Percentiles rank a stretch among this genome's conserved stretches.
phyloP scores from a whole-genome alignment of 1,140 invertebrate genomes.

The Neocloeon triangulifer region DNA sequence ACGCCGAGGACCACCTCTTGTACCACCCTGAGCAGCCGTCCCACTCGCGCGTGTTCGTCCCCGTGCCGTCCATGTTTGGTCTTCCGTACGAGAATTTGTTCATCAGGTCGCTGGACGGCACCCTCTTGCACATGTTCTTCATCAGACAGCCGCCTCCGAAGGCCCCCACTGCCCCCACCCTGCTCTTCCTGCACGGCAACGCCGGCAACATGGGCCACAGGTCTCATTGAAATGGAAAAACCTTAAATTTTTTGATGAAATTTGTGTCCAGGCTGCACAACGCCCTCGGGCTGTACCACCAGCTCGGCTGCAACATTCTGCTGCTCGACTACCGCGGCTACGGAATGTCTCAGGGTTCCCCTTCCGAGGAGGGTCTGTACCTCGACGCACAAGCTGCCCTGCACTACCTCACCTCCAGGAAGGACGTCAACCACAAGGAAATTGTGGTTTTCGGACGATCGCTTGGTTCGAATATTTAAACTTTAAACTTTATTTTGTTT shows the following conservation, averaged over 20 bases:
- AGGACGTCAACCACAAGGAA: constrained; percentile 60
- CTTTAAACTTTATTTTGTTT: neutral
- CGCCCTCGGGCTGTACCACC: constrained; percentile 52
- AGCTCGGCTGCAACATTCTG: constrained; percentile 62
- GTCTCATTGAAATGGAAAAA: constrained; percentile 17
- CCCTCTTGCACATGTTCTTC: constrained; percentile 65
- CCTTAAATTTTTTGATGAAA: neutral
- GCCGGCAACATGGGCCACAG: constrained; percentile 89
- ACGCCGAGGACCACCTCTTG: constrained; percentile 61
- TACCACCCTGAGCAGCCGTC: constrained; percentile 75
- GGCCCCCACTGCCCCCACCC: constrained; percentile 40
- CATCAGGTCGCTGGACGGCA: constrained; percentile 52
- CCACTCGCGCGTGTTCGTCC: constrained; percentile 66
- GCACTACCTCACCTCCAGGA: constrained; percentile 55
- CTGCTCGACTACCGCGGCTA: constrained; percentile 87
- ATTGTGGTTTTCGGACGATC: constrained; percentile 88
- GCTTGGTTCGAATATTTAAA: constrained; percentile 31
- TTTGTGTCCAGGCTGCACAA: constrained; percentile 36
- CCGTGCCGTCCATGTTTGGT: constrained; percentile 56
- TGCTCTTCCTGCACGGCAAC: constrained; percentile 87
- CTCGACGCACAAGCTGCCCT: constrained; percentile 70
- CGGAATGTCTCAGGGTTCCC: constrained; percentile 72
- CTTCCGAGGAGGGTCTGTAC: constrained; percentile 68
- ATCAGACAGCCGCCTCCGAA: constrained; percentile 51
- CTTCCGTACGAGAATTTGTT: constrained; percentile 69